These are phyloP conservation scores for Rhynchomys soricoides DNA, from an alignment of 2,113 vertebrate species.

Conservation along the genomic window DNA sequence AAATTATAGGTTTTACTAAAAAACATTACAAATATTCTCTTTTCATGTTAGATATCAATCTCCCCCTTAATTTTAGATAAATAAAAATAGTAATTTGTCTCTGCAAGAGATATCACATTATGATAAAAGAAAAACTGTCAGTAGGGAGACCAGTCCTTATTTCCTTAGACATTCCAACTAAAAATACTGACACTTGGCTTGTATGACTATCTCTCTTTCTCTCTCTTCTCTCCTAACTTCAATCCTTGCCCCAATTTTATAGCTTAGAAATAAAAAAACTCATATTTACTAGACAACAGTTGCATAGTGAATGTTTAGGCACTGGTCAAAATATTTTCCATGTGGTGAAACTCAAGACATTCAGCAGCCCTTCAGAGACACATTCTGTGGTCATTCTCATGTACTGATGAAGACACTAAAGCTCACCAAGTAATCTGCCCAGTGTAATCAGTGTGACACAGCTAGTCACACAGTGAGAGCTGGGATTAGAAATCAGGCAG, in stretches of 20 bases:
- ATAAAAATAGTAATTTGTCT: slow-evolving; percentile 30
- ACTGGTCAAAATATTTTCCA: neutral
- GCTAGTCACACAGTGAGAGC: neutral
- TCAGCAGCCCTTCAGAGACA: neutral
- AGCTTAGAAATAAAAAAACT: slow-evolving; percentile 46
- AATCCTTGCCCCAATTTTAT: neutral
- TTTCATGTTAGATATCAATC: slow-evolving; percentile 6
- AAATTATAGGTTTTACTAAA: neutral
- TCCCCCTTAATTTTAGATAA: neutral
- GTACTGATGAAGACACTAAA: slow-evolving; percentile 12
- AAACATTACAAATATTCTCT: slow-evolving; percentile 47
- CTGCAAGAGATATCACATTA: neutral
- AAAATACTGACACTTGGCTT: neutral
- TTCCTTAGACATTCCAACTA: slow-evolving; percentile 8
- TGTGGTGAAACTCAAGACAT: neutral
- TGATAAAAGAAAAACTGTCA: neutral
- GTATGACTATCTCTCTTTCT: neutral
- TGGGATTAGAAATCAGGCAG: slow-evolving; percentile 3
- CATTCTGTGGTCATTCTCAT: neutral
- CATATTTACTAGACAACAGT: slow-evolving; percentile 35
- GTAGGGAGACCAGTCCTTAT: neutral
- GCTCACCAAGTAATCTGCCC: neutral
- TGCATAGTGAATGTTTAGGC: neutral
- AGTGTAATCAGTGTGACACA: neutral
- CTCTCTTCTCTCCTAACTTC: neutral